phyloP scores from a whole-genome alignment of 1,140 invertebrate genomes.

The Ptiloglossa arizonensis region DNA sequence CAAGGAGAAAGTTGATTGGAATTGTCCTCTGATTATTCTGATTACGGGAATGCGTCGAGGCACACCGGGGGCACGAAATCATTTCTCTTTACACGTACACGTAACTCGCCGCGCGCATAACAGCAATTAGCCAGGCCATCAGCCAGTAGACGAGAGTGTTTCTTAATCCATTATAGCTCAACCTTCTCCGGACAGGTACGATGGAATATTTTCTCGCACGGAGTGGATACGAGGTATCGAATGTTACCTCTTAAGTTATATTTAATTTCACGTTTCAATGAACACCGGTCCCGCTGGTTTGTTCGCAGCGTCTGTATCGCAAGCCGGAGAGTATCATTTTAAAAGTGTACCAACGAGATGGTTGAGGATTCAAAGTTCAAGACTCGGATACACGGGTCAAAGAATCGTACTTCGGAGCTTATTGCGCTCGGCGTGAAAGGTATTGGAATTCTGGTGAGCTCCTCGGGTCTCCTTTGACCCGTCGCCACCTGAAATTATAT shows the following conservation, averaged over 20 bases:
- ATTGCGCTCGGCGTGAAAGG: too few species aligned
- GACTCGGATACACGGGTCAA: too few species aligned
- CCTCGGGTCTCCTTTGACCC: too few species aligned
- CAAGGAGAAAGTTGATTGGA: constrained; percentile 36
- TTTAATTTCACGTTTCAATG: too few species aligned
- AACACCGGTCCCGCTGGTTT: too few species aligned
- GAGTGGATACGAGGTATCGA: neutral
- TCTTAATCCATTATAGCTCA: constrained; percentile 40
- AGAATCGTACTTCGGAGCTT: too few species aligned
- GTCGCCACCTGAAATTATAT: too few species aligned
- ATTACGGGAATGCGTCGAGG: constrained; percentile 21
- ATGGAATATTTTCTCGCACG: neutral
- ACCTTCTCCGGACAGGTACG: constrained; percentile 12
- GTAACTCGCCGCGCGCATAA: neutral
- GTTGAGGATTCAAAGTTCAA: too few species aligned
- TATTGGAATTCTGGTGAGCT: too few species aligned
- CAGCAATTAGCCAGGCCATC: constrained; percentile 39
- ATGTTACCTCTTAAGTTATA: neutral
- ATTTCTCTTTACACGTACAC: constrained; percentile 18
- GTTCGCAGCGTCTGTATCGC: too few species aligned
- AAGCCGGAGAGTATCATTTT: too few species aligned
- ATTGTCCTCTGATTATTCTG: constrained; percentile 33
- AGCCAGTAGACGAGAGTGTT: constrained; percentile 15
- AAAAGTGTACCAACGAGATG: too few species aligned
- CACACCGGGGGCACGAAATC: neutral